These are phyloP conservation scores for Drosophila aff. DNA, from an alignment of 1,140 invertebrate genomes.

Conservation along the genomic window DNA sequence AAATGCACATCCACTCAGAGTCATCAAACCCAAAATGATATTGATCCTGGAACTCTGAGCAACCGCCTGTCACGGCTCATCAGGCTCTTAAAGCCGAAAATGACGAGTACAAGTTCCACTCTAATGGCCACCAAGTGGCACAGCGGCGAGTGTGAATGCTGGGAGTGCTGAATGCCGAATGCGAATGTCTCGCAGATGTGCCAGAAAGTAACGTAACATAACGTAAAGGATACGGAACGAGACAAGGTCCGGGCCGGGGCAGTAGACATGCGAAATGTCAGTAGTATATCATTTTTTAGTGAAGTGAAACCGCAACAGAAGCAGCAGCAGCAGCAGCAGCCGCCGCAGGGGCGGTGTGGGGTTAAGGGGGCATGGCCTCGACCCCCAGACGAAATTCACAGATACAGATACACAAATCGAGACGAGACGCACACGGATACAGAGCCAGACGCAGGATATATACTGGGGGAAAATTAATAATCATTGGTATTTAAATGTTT, in stretches of 20 bases:
- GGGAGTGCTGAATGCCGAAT: slow-evolving; percentile 7
- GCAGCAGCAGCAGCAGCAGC: slow-evolving; percentile 19
- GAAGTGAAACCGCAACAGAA: slow-evolving; percentile 57
- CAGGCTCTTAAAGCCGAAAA: slow-evolving; percentile 18
- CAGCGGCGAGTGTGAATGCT: slow-evolving; percentile 33
- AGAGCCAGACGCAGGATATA: not conserved
- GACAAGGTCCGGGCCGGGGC: slow-evolving; percentile 23
- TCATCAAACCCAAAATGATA: slow-evolving; percentile 6
- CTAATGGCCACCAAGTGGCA: slow-evolving; percentile 57
- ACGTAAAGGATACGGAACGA: slow-evolving; percentile 18
- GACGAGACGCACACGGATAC: not conserved
- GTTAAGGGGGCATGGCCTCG: slow-evolving; percentile 20
- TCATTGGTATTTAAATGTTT: too few relatives aligned
- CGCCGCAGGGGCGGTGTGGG: slow-evolving; percentile 1
- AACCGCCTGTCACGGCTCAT: slow-evolving; percentile 35
- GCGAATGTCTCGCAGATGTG: slow-evolving; percentile 32
- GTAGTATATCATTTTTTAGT: slow-evolving; percentile 79
- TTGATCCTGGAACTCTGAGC: not conserved
- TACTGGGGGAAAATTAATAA: not conserved
- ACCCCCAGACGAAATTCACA: slow-evolving; percentile 26
- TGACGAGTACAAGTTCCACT: slow-evolving; percentile 55
- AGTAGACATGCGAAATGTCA: slow-evolving; percentile 46
- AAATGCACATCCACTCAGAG: not conserved
- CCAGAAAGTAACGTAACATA: slow-evolving; percentile 24
- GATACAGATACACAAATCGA: slow-evolving; percentile 9